Evolutionary conservation across 2,113 vertebrate species (phyloP).

Genomic region (Lontra canadensis): DNA sequence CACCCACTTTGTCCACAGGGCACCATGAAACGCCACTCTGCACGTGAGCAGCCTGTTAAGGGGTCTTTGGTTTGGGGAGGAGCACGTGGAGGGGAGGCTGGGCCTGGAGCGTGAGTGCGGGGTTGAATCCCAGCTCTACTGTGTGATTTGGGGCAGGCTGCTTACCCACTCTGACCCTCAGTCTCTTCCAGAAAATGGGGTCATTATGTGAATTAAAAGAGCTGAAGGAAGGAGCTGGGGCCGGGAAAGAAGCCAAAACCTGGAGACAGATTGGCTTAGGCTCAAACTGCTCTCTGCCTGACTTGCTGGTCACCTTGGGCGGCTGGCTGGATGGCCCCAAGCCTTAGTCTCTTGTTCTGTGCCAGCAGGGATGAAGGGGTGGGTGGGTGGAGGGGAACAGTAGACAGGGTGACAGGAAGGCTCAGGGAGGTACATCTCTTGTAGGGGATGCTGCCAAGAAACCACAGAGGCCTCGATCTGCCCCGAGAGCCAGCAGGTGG

Average conservation of each 20-base stretch:
- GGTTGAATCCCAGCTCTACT: background rate
- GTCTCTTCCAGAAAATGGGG: background rate
- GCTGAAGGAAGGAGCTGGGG: background rate
- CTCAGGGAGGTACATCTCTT: background rate
- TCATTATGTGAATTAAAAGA: background rate
- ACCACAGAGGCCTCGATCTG: slow-evolving; percentile 53
- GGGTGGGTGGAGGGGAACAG: background rate
- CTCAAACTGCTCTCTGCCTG: background rate
- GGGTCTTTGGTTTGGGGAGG: no score
- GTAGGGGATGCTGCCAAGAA: slow-evolving; percentile 63
- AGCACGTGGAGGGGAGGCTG: background rate
- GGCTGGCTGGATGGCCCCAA: background rate
- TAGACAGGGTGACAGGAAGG: background rate
- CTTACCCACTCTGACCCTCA: background rate
- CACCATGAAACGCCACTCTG: slow-evolving; percentile 87
- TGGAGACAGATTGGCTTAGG: background rate
- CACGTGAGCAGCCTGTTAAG: slow-evolving; percentile 85
- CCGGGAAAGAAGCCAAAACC: background rate
- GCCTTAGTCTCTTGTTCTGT: background rate
- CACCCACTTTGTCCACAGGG: slow-evolving; percentile 81
- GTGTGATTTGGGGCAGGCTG: background rate
- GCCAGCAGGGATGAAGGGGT: background rate
- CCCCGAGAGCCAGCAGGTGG: slow-evolving; percentile 66
- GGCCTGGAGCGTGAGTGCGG: background rate
- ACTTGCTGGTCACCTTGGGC: background rate